These are phyloP conservation scores for rabbit (Oryctolagus cuniculus) DNA, from an alignment of 2,113 vertebrate species.

Conservation along the genomic window mOryCun1.1 NC_091440.1:72876501-72877000, in stretches of 20 bases:
- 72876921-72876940: not conserved
- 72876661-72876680: not conserved
- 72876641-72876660: not conserved
- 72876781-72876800: not conserved
- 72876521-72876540: slow-evolving; percentile 28
- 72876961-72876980: not conserved
- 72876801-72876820: not conserved
- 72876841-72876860: not conserved
- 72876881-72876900: not conserved
- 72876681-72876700: not conserved
- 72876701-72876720: not conserved
- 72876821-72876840: not conserved
- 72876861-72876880: not conserved
- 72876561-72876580: not conserved
- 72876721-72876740: not conserved
- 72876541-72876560: not conserved
- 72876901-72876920: not conserved
- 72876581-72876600: not conserved
- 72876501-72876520: not conserved
- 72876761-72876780: not conserved
- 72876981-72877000: not conserved
- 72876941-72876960: not conserved
- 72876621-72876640: not conserved
- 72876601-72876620: not conserved
- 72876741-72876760: no score